Evolutionary conservation across 1,140 invertebrate species (phyloP), one percentile per base, ranked within the genome.

Genomic region (Orchestia grillus): DNA sequence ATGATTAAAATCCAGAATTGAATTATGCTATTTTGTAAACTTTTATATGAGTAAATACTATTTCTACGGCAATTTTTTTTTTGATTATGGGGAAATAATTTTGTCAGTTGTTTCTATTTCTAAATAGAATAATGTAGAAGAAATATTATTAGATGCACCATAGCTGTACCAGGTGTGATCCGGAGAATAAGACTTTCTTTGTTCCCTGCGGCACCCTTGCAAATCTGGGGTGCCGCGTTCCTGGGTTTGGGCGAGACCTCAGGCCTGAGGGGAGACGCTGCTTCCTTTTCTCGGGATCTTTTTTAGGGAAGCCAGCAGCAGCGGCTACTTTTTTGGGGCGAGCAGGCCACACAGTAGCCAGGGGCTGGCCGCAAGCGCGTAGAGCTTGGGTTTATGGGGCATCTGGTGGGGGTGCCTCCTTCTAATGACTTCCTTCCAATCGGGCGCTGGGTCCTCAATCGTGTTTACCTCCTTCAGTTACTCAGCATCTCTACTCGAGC

Each of bases 401-500:
- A 77, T 77, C 62, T 77, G 62, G 62, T 77, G 62, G 11, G 62
- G 62, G 62, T 77, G 62, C 62, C 28, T 77, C 62, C 62, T 77
- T 77, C 62, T 77, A 77, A 77, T 77, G 62, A 77, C 62, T 77
- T 77, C 62, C 62, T 77, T 77, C 62, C 28, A 77, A 77, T 77
- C 36, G 62, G 36, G 62, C 62, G 62, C 62, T 28, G 15, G 62
- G 62, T 28, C 11, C 28, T 77, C 36, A 77, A 77, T 77, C 28
- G 62, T 77, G 62, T 77, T 77, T 77, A 77, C 62, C 62, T 77
- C 62, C 62, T 77, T 77, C 62, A 77, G 62, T 36, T 23, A 19
- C 62, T 77, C 62, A 77, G 62, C 28, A 77, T 77, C 62, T 77
- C 36, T 77, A 77, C 62, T 77, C 36, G 11, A 19, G 62, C 11